phyloP scores from a whole-genome alignment of 2,113 vertebrate genomes.

The Pantherophis guttatus region DNA sequence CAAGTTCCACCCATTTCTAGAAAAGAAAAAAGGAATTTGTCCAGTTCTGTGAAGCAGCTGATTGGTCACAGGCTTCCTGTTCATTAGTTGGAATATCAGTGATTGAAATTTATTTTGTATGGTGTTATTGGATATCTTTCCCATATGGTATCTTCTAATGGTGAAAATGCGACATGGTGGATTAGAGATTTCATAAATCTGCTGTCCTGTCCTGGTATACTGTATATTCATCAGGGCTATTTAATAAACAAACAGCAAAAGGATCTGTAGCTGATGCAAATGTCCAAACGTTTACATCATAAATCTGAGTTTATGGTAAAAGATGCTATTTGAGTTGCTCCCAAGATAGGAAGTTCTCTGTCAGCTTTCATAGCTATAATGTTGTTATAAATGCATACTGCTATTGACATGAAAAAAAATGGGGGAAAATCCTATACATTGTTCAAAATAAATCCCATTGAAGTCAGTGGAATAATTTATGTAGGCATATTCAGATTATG shows the following conservation, averaged over 20 bases:
- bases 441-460: neutral
- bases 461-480: too few species aligned
- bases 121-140: slow-evolving; percentile 27
- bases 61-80: slow-evolving; percentile 34
- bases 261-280: slow-evolving; percentile 12
- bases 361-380: neutral
- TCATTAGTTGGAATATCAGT: slow-evolving; percentile 44
- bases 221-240: slow-evolving; percentile 50
- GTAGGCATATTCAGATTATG: neutral
- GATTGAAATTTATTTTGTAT: slow-evolving; percentile 30
- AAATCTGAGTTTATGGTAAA: slow-evolving; percentile 35
- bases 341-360: neutral
- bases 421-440: neutral
- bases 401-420: slow-evolving; percentile 3
- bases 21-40: slow-evolving; percentile 20
- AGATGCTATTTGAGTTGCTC: slow-evolving; percentile 12
- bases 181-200: slow-evolving; percentile 60
- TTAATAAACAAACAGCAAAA: slow-evolving; percentile 50
- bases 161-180: slow-evolving; percentile 40
- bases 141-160: slow-evolving; percentile 19
- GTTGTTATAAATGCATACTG: neutral
- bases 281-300: slow-evolving; percentile 36
- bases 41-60: slow-evolving; percentile 13
- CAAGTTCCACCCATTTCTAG: slow-evolving; percentile 21
- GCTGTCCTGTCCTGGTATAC: slow-evolving; percentile 48